Evolutionary conservation across 2,888 invertebrate genomes (phyloP), one percentile per base, ranked within the genome.

Genomic region (Sesamia inferens): DNA sequence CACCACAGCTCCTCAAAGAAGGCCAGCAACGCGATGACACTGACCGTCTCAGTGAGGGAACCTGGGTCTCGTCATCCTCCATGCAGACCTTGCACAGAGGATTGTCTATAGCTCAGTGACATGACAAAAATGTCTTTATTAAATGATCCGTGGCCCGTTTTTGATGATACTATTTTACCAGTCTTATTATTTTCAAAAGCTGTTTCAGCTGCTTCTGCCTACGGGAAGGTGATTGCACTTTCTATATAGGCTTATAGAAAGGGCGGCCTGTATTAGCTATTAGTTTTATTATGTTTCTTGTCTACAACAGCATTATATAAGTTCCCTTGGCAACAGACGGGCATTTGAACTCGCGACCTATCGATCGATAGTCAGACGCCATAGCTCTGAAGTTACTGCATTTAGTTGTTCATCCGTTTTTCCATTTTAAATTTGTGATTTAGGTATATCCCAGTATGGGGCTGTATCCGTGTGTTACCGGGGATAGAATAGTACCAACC

Each of bases 321-420:
- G 76, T 79, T 55, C 13, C 76, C 66, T 67, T 63, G 76, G 69
- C 69, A 79, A 70, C 69, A 19, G 62, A 8, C 42, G 14, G 68
- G 47, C 19, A 48, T 24, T 55, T 81, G 66, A 81, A 81, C 69
- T 62, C 62, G 48, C 54, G 63, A 70, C 76, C 62, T 81, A 79
- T 81, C 47, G 78, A 79, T 81, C 78, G 76, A 31, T 3, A 44
- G 14, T 44, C 44, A 19, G 51, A 63, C 58, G 57, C 39, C n/a
- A 57, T 68, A 10, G 19, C 64, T 31, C 24, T 42, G 54, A 51
- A 55, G 31, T 19, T 16, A 42, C 39, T 61, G 58, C 14, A 62
- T 64, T 54, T 11, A 5, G 5, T 19, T 0, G 10, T 31, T 5
- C 8, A 2, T 42, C 16, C 19, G 14, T 8, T 58, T 24, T 58